Base-by-base conservation (phyloP, 2,113 vertebrate genomes). In the Rhadina sibilatrix region DNA sequence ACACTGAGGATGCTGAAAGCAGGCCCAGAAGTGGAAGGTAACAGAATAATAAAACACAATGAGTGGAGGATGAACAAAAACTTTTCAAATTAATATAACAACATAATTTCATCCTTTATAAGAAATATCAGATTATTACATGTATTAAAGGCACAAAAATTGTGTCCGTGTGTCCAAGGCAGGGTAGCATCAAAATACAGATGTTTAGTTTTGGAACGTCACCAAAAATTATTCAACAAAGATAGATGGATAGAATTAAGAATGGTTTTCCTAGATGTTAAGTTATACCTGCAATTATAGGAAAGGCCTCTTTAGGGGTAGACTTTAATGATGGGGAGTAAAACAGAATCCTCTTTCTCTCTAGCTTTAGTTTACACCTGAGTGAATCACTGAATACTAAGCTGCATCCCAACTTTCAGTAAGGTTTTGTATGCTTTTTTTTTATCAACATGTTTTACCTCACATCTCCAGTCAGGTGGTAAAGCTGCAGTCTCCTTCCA, bases 1-100 rank as follows among this genome's bases (percentile, higher is more conserved):
- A 90, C 10, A 30, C 52, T 84, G 60, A 90, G 71, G 80, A 79
- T 96, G 66, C 64, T 69, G 70, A 94, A 42, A 87, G 12, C 50
- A 47, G 33, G 11, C 37, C 82, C 50, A 60, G 59, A 90, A 80
- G 54, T 91, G 24, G 38, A 46, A 90, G 42, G 44, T 70, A 88
- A 52, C 56, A 68, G 56, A 63, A 68, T 63, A 75, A 78, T 75
- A 63, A 89, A 90, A 28, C 33, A n/a, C 28, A 64, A 40, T n/a
- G 12, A 82, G 40, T 16, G 64, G 35, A 83, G n/a, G 56, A 56
- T 3, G 5, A 87, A 46, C 13, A 70, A 69, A 82, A 87, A 5
- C 40, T 21, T 56, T 52, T 57, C 19, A 61, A 40, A 61, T 44
- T 68, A 63, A 40, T 47, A 18, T 40, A 69, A 44, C 25, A 49